A percentile compares a stretch with the other conserved stretches of the same genome.
Evolutionary conservation across 2,113 vertebrate genomes (phyloP).

Genomic region (Prunella fulvescens): DNA sequence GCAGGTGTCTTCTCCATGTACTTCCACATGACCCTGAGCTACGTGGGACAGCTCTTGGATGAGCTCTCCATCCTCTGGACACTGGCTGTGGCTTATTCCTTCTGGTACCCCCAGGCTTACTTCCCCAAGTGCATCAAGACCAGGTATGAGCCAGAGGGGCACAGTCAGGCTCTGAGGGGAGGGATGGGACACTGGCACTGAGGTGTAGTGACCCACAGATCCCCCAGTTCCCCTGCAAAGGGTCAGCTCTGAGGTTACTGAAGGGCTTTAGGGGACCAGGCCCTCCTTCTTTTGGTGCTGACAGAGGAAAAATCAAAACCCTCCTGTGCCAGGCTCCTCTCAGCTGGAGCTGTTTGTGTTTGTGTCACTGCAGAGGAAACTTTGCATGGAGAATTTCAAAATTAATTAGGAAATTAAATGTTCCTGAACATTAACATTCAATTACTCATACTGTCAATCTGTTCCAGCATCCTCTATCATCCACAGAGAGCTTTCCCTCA

Average conservation of each 20-base stretch:
- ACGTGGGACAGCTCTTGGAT: conserved; percentile 90
- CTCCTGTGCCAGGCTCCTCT: background rate
- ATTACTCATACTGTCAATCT: background rate
- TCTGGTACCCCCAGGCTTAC: conserved; percentile 85
- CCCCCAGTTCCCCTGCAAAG: background rate
- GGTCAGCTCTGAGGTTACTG: background rate
- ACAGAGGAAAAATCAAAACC: background rate
- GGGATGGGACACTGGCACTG: background rate
- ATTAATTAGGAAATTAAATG: background rate
- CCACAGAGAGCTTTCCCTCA: background rate
- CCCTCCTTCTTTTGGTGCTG: background rate
- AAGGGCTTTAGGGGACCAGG: background rate
- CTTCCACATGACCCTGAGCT: conserved; percentile 96
- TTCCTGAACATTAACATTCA: background rate
- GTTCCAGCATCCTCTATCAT: background rate
- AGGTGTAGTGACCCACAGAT: background rate
- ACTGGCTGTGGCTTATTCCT: conserved; percentile 76
- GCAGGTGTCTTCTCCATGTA: conserved; percentile 89
- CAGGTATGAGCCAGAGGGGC: conserved; percentile 73
- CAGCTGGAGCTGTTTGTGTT: background rate
- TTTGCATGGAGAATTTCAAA: background rate
- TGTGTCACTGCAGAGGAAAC: background rate
- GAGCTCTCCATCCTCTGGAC: conserved; percentile 95
- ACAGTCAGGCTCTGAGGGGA: background rate
- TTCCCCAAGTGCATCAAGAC: conserved; percentile 83